phyloP scores from a whole-genome alignment of 2,113 vertebrate species.

The Microtus montanus region DNA sequence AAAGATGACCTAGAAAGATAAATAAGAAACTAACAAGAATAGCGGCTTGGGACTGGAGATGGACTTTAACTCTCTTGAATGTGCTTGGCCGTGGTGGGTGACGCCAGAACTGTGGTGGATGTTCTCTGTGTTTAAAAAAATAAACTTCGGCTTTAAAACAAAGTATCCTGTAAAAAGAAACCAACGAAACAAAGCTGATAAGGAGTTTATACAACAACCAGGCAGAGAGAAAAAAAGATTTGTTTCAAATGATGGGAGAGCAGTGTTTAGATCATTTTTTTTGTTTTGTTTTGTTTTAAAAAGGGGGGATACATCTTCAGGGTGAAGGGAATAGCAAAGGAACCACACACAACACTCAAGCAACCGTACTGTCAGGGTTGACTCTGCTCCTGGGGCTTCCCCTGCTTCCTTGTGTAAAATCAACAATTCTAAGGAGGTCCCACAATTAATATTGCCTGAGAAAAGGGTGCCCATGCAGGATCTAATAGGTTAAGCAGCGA shows the following conservation, averaged over 20 bases:
- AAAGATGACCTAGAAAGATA: not conserved
- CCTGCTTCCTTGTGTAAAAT: not conserved
- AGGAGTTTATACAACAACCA: not conserved
- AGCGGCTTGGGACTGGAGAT: accelerated
- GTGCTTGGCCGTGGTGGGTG: accelerated
- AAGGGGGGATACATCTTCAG: not conserved
- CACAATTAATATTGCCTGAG: not conserved
- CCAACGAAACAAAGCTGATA: not conserved
- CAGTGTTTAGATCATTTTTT: not conserved
- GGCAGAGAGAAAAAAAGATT: not conserved
- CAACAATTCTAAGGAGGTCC: not conserved
- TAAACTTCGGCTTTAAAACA: conserved; percentile 1
- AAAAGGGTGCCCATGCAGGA: not conserved
- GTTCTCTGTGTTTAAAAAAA: conserved; percentile 13
- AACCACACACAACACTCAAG: not conserved
- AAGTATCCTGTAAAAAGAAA: conserved; percentile 3
- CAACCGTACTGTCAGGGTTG: not conserved
- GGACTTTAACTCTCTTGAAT: not conserved
- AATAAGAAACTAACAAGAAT: not conserved
- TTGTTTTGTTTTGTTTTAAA: not conserved
- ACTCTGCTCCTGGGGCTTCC: not conserved
- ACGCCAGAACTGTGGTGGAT: not conserved
- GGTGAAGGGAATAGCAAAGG: not conserved
- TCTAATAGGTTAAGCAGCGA: not conserved
- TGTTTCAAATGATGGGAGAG: not conserved